phyloP scores from a whole-genome alignment of 2,797 vertebrate genomes.

The Centroberyx gerrardi region DNA sequence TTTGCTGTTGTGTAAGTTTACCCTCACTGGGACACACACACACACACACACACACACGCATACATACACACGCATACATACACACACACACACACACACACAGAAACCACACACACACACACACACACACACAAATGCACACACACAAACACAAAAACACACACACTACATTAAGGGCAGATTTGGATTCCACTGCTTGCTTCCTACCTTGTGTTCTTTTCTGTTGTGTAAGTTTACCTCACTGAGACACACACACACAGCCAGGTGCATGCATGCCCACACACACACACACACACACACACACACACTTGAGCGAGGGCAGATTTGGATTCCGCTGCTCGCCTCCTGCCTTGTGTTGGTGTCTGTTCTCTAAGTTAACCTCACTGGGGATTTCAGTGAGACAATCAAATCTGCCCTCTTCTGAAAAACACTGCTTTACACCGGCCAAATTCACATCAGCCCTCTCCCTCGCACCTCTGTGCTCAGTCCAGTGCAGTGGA shows the following conservation, averaged over 20 bases:
- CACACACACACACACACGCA: slow-evolving; percentile 10
- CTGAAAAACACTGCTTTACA: neutral
- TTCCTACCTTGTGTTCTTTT: neutral
- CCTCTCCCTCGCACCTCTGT: neutral
- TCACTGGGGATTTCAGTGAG: neutral
- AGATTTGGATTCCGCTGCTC: slow-evolving; percentile 17
- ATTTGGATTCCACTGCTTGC: neutral
- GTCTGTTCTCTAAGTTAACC: slow-evolving; percentile 12
- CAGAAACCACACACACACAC: neutral
- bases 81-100: neutral
- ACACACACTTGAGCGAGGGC: neutral
- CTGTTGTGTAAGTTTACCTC: too few species aligned
- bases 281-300: neutral
- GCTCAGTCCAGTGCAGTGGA: neutral
- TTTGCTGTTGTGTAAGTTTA: too few species aligned
- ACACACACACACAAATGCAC: neutral
- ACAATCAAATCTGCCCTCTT: slow-evolving; percentile 15
- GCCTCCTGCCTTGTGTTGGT: neutral
- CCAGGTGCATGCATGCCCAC: too few species aligned
- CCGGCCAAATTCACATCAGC: slow-evolving; percentile 1
- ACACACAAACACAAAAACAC: neutral
- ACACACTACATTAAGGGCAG: too few species aligned
- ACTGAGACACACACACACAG: too few species aligned
- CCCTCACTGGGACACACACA: neutral
- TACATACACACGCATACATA: neutral